Evolutionary conservation across 2,797 vertebrate species (phyloP), one percentile per base, ranked within the genome.

Genomic region (Notamacropus eugenii): DNA sequence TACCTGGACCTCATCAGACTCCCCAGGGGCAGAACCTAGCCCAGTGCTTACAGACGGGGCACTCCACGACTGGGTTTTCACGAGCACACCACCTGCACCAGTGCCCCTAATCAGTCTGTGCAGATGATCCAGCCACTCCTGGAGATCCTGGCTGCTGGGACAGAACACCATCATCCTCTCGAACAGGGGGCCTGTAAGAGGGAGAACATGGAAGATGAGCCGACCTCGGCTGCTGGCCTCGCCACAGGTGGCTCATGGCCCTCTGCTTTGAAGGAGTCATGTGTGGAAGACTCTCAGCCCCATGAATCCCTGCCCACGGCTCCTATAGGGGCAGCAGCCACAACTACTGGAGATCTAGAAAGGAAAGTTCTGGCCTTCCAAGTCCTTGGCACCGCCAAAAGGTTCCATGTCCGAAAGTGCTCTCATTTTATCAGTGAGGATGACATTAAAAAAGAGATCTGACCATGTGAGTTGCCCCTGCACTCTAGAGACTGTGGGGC

Each of bases 81-180:
- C 98, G 29, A 99, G 96, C 0, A 99, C 99, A 96, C 98, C 98
- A 58, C 99, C 99, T 55, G 99, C 99, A 58, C 99, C 98, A 0
- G 99, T 99, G 90, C 99, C 99, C 99, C 99, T 99, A 98, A 98
- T 99, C 87, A 99, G 98, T 90, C 99, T 99, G 94, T 99, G 99
- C 93, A 99, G 99, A 96, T 99, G 99, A 55, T 99, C 99, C 2
- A 99, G 98, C 99, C 99, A 99, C 40, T 99, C 99, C 0, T 99
- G 99, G 96, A 99, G 98, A 95, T 99, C 99, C 96, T 99, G 99
- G 93, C 98, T 98, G 97, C 97, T 99, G 97, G 97, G 98, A 98
- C 99, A 99, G 98, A 99, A 99, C 92, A 99, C 99, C 0, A 99
- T 99, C 91, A 99, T 97, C n/a, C 99, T 99, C 34, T 99, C 99